phyloP scores from a whole-genome alignment of 2,797 vertebrate species.

The Choloepus didactylus region DNA sequence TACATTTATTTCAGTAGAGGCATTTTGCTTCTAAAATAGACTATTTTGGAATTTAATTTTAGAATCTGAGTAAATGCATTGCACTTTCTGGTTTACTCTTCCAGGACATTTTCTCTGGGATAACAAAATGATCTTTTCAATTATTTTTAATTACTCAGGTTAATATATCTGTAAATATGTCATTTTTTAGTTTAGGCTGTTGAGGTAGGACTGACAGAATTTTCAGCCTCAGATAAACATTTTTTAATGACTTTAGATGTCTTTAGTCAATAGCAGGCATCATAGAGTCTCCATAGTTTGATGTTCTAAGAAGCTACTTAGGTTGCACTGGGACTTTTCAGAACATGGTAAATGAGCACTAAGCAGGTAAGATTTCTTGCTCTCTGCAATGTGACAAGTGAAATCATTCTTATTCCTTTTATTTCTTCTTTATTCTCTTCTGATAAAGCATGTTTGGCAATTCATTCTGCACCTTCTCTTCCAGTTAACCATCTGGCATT shows the following conservation, averaged over 20 bases:
- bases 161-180: constrained; percentile 31
- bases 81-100: constrained; percentile 32
- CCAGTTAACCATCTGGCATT: constrained; percentile 87
- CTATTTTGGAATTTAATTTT: constrained; percentile 55
- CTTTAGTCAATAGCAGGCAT: neutral
- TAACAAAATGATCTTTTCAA: neutral
- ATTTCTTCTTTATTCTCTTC: constrained; percentile 89
- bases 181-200: constrained; percentile 1
- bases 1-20: constrained; percentile 24
- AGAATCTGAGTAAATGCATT: constrained; percentile 20
- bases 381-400: constrained; percentile 19
- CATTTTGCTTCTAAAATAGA: constrained; percentile 12
- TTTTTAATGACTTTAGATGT: neutral
- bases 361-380: constrained; percentile 74
- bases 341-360: constrained; percentile 64
- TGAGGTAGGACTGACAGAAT: neutral
- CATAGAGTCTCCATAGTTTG: neutral
- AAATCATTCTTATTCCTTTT: constrained; percentile 83
- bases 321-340: constrained; percentile 59
- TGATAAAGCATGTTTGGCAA: constrained; percentile 90
- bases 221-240: constrained; percentile 2
- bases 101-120: neutral
- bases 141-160: neutral
- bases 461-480: constrained; percentile 91
- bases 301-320: constrained; percentile 5